phyloP scores from a whole-genome alignment of 2,113 vertebrate genomes.

The Rhinolophus ferrumequinum region DNA sequence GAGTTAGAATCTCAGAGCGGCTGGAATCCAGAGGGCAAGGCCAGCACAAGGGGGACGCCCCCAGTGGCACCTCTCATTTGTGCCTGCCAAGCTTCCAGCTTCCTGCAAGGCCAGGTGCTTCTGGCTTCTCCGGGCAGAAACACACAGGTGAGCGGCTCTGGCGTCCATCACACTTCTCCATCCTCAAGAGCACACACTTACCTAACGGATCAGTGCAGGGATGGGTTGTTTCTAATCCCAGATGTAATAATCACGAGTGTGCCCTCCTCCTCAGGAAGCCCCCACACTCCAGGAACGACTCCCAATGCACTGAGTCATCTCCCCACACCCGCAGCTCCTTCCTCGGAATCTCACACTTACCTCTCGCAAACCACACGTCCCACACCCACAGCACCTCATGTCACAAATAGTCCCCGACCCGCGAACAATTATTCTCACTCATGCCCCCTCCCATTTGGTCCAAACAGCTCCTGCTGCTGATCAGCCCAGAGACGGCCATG shows the following conservation, averaged over 20 bases:
- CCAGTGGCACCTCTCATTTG: background rate
- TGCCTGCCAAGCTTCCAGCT: background rate
- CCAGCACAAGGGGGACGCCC: background rate
- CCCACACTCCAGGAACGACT: slow-evolving; percentile 73
- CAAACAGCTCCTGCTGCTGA: slow-evolving; percentile 39
- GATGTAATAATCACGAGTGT: slow-evolving; percentile 66
- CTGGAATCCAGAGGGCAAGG: background rate
- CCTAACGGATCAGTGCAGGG: slow-evolving; percentile 50
- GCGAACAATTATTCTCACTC: slow-evolving; percentile 60
- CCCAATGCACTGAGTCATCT: slow-evolving; percentile 68
- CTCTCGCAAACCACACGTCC: slow-evolving; percentile 74
- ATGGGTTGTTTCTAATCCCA: slow-evolving; percentile 58
- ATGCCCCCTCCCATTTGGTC: background rate
- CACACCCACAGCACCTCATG: slow-evolving; percentile 8
- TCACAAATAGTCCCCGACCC: slow-evolving; percentile 62
- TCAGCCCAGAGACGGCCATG: background rate
- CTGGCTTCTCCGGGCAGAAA: background rate
- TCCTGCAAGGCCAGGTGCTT: background rate
- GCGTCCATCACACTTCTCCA: background rate
- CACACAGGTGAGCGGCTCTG: background rate
- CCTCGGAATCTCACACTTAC: slow-evolving; percentile 20
- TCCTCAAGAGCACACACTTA: slow-evolving; percentile 57
- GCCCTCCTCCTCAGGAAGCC: slow-evolving; percentile 75
- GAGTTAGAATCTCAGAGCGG: background rate
- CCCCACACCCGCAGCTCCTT: background rate